Conservation (phyloP, 2,888 invertebrate species). For the Microctonus brassicae region DNA sequence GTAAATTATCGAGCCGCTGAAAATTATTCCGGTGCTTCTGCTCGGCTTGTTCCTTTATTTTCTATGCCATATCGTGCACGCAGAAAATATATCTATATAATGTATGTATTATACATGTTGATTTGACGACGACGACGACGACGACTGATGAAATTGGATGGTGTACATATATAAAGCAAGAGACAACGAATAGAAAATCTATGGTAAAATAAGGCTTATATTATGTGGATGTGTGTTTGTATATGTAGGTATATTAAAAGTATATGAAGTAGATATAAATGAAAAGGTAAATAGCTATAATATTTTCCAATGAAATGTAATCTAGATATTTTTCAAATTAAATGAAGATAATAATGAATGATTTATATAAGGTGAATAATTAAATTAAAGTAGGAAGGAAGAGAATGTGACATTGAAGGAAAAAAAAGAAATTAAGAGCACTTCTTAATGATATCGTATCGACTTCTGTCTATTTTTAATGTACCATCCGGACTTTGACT, state of each 20-base stretch:
- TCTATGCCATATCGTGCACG: constrained; percentile 32
- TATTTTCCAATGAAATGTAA: background rate
- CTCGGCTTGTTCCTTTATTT: constrained; percentile 45
- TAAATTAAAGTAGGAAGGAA: too few relatives aligned
- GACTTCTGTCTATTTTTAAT: background rate
- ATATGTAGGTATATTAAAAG: background rate
- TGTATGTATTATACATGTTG: background rate
- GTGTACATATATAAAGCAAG: constrained; percentile 10
- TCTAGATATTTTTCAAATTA: too few relatives aligned
- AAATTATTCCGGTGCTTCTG: constrained; percentile 55
- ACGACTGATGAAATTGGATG: constrained; percentile 13
- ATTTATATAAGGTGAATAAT: too few relatives aligned
- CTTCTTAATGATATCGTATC: too few relatives aligned
- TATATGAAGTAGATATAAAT: background rate
- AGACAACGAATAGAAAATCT: constrained; percentile 9
- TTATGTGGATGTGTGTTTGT: too few relatives aligned
- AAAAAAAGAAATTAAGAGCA: too few relatives aligned
- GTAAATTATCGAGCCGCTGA: constrained; percentile 55
- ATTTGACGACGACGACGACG: constrained; percentile 1
- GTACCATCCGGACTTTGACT: background rate
- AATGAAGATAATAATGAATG: too few relatives aligned
- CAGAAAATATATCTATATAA: background rate
- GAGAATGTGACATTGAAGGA: background rate
- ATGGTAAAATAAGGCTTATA: background rate
- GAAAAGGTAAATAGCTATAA: too few relatives aligned